Base-by-base conservation (phyloP, 2,888 invertebrate genomes). In the Gordius sp. region DNA sequence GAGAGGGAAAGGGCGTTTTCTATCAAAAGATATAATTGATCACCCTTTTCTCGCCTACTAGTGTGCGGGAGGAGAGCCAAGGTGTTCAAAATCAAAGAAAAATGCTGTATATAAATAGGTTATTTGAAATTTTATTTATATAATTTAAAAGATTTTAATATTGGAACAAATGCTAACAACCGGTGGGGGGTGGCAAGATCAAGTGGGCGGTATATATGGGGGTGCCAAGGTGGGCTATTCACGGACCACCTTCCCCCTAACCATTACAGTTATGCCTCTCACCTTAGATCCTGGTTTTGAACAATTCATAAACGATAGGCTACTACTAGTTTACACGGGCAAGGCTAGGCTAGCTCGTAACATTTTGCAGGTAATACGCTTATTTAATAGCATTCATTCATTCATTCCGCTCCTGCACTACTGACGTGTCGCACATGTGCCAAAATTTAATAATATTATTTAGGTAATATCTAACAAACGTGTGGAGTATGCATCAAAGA, bases 101-200 rank as follows among this genome's bases (percentile, higher is more conserved):
- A n/a, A n/a, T n/a, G n/a, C n/a, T n/a, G n/a, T n/a, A n/a, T n/a
- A 8, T n/a, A 16, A 8, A 57, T 56, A 13, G n/a, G 16, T 8
- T 20, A 4, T 28, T n/a, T n/a, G n/a, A n/a, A n/a, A n/a, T n/a
- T n/a, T n/a, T n/a, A n/a, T n/a, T n/a, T n/a, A n/a, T 33, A 26
- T 56, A 55, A 2, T 20, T 57, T 41, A 62, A 1, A 60, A 73
- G 72, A 72, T 73, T 1, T 62, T 74, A 16, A 66, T 69, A 60
- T 64, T 73, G 27, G 74, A 74, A 61, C 74, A 74, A 62, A 61
- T 74, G 61, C 63, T 74, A 62, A 74, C 74, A 1, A 72, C 73
- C 2, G 74, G 74, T 2, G 75, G 75, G 1, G 75, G 75, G 1
- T 75, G 75, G 75, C 75, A 75, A 64, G 75, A 75, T 63, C 72